Evolutionary conservation across 2,888 invertebrate genomes (phyloP).

Genomic region (Poecilus cupreus): DNA sequence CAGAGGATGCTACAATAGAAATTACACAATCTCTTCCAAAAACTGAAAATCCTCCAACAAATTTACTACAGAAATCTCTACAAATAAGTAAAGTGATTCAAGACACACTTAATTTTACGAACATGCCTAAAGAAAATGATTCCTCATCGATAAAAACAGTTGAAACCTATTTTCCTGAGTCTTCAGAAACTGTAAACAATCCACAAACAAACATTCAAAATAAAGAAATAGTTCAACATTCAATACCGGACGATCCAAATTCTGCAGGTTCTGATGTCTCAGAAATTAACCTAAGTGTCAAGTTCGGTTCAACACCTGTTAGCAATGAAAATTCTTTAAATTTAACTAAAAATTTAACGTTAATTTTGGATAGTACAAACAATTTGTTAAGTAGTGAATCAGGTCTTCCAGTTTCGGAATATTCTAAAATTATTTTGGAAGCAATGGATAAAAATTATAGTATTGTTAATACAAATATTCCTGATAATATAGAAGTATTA

Average conservation of each 20-base stretch:
- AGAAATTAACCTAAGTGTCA: not conserved
- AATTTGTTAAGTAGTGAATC: constrained; percentile 38
- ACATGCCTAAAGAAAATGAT: no score
- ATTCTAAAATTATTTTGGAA: constrained; percentile 33
- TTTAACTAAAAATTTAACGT: constrained; percentile 14
- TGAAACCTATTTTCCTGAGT: no score
- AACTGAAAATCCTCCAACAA: not conserved
- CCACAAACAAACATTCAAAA: not conserved
- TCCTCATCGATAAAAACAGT: no score
- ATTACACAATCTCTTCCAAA: not conserved
- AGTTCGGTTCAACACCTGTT: constrained; percentile 3
- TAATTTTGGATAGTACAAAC: constrained; percentile 32
- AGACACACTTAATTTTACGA: no score
- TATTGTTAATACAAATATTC: not conserved
- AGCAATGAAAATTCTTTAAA: constrained; percentile 18
- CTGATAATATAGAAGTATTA: not conserved
- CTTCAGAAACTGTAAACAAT: not conserved
- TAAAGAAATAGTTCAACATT: not conserved
- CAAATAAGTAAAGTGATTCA: not conserved
- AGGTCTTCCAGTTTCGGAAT: constrained; percentile 2
- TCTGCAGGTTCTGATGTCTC: not conserved
- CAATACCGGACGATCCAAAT: no score
- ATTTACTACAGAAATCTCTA: not conserved
- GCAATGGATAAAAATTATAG: constrained; percentile 10
- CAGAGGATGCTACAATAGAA: not conserved